Conservation (phyloP, 2,797 vertebrate genomes). For the Crypturellus tataupa region DNA sequence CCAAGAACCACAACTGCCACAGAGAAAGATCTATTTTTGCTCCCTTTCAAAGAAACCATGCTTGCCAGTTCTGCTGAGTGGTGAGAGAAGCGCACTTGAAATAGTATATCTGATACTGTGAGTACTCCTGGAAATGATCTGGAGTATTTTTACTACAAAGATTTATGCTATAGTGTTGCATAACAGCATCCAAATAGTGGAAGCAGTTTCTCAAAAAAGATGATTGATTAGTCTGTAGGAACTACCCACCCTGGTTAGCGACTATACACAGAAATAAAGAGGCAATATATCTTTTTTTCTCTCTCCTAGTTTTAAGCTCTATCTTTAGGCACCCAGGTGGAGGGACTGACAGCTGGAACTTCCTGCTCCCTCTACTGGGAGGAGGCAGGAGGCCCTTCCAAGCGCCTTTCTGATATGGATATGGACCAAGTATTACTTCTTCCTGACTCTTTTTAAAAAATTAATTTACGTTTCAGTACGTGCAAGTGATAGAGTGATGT, state of each 20-base stretch:
- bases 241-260: not conserved
- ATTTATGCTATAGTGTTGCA: not conserved
- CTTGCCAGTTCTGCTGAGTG: slow-evolving; percentile 44
- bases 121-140: slow-evolving; percentile 44
- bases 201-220: not conserved
- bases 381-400: not conserved
- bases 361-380: slow-evolving; percentile 45
- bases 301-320: not conserved
- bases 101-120: slow-evolving; percentile 11
- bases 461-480: not conserved
- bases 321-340: not conserved
- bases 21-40: slow-evolving; percentile 24
- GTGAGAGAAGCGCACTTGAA: slow-evolving; percentile 10
- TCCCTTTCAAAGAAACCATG: slow-evolving; percentile 29
- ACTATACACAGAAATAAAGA: slow-evolving; percentile 18
- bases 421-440: not conserved
- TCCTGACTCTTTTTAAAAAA: not conserved
- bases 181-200: slow-evolving; percentile 32
- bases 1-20: slow-evolving; percentile 14
- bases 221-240: slow-evolving; percentile 3
- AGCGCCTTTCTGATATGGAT: accelerated
- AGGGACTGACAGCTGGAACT: not conserved
- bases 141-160: slow-evolving; percentile 24
- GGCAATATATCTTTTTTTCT: not conserved
- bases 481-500: not conserved